Conservation (phyloP, 2,888 invertebrate genomes). For the Cataglyphis albicans region DNA sequence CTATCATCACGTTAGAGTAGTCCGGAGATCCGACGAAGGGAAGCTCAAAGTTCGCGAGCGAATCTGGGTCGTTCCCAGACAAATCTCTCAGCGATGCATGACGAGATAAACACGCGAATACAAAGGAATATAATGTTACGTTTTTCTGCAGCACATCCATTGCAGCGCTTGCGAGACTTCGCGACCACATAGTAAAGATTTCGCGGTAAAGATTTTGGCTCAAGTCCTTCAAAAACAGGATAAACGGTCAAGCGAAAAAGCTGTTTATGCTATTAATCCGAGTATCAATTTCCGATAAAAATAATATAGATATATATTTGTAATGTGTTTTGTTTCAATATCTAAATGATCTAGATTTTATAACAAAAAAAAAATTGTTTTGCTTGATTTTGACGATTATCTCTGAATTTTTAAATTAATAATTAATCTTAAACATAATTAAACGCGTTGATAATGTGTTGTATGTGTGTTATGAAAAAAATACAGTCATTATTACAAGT, state of each 20-base stretch:
- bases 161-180: conserved; percentile 37
- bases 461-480: background rate
- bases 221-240: conserved; percentile 38
- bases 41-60: conserved; percentile 57
- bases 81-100: conserved; percentile 66
- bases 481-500: background rate
- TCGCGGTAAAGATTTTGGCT: conserved; percentile 28
- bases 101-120: conserved; percentile 61
- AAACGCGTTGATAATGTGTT: background rate
- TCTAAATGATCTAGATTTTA: background rate
- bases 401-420: background rate
- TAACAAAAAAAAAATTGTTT: background rate
- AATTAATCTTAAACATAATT: background rate
- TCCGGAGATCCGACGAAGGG: conserved; percentile 54
- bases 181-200: background rate
- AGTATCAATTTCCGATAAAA: background rate
- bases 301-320: background rate
- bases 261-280: conserved; percentile 43
- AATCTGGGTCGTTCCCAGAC: conserved; percentile 62
- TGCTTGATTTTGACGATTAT: background rate
- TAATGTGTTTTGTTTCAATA: background rate
- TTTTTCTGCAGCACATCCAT: conserved; percentile 37
- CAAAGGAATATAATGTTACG: conserved; percentile 39
- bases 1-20: conserved; percentile 26
- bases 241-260: conserved; percentile 38